Evolutionary conservation across 2,113 vertebrate genomes (phyloP), one percentile per base, ranked within the genome.

Genomic region (Nicator chloris): DNA sequence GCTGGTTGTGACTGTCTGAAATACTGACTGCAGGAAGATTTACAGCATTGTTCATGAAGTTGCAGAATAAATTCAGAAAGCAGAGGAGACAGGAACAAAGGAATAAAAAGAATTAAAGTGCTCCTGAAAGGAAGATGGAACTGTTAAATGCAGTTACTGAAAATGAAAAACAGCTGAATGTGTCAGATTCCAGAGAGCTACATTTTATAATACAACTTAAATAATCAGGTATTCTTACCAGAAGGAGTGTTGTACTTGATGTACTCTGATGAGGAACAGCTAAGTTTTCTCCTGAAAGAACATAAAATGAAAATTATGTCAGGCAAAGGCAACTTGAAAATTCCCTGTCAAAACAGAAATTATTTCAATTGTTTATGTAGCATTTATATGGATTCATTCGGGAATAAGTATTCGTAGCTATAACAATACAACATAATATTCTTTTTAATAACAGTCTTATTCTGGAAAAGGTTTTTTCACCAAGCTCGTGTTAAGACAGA

Each of bases 141-240:
- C 53, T 54, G 27, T 86, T 91, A 91, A 95, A 90, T 26, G 35
- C 50, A 86, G 82, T 69, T 92, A 77, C 35, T 37, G 59, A 77
- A 92, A 90, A 93, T 44, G 75, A 92, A 83, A 92, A 77, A 37
- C 45, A 87, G 16, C 16, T 31, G 42, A 87, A 93, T 4, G 4
- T 73, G 71, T 88, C 71, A 64, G 40, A 86, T 71, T 78, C 20
- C 22, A 75, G 60, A 88, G 49, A 88, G 64, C 28, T 54, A 63
- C 5, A 4, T 66, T 94, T 80, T 60, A n/a, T 59, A 90, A 76
- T 28, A 24, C 30, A 73, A 68, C 44, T 90, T 71, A 86, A 93
- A 81, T 78, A 82, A 86, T 81, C 59, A 88, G 53, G 70, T 81
- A 78, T 73, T 91, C 85, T 95, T 95, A 97, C 90, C 79, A 78